phyloP scores from a whole-genome alignment of 2,888 invertebrate genomes.

The Caenorhabditis sp. region DNA sequence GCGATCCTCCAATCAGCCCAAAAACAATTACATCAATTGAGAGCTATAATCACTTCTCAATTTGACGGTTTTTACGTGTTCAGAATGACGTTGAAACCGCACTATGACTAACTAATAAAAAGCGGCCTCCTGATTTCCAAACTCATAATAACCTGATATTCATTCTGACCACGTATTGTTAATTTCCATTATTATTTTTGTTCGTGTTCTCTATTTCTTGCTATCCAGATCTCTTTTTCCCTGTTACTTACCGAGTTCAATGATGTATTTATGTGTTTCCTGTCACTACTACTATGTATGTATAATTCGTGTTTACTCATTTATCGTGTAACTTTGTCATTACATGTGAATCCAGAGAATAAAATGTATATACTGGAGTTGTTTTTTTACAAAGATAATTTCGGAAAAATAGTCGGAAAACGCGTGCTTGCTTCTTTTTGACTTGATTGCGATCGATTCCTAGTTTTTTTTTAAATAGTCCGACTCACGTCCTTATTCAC shows the following conservation, averaged over 20 bases:
- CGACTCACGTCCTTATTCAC: too few species aligned
- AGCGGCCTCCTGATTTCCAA: background rate
- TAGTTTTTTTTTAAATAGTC: too few species aligned
- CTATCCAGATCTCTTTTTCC: background rate
- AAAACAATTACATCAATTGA: constrained; percentile 60
- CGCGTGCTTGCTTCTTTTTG: too few species aligned
- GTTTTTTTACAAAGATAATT: too few species aligned
- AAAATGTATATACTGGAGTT: background rate
- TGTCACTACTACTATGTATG: too few species aligned
- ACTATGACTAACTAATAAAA: background rate
- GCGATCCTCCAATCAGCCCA: constrained; percentile 66
- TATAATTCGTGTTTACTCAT: too few species aligned
- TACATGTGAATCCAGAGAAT: background rate
- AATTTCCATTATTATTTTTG: background rate
- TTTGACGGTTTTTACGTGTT: background rate
- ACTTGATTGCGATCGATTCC: too few species aligned
- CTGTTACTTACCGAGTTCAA: background rate
- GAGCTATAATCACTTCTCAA: constrained; percentile 36
- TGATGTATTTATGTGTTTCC: background rate
- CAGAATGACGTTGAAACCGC: background rate
- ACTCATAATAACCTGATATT: background rate
- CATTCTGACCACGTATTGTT: background rate
- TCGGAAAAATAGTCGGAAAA: too few species aligned
- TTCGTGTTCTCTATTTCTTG: too few species aligned
- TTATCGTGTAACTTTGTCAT: background rate